A percentile compares a stretch with the other conserved stretches of the same genome.
Conservation (phyloP, 2,797 vertebrate genomes). For the Anisognathus igniventris region DNA sequence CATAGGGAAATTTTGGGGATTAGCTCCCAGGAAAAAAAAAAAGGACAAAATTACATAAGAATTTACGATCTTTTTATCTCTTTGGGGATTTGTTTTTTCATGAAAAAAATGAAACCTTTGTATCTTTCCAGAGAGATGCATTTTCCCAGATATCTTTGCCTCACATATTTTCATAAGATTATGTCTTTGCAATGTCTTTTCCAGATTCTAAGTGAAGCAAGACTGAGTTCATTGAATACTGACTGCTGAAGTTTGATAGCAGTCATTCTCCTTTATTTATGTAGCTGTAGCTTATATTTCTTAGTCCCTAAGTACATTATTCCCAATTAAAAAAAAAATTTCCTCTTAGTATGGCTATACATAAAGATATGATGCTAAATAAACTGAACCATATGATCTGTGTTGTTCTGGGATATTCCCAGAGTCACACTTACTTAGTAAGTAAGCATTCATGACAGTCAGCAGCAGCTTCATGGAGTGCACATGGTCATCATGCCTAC, state of each 20-base stretch:
- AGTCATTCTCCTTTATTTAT: background rate
- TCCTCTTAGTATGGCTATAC: background rate
- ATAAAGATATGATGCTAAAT: background rate
- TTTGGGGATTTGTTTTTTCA: background rate
- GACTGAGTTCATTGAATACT: background rate
- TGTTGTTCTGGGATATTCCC: background rate
- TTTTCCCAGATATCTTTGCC: conserved; percentile 24
- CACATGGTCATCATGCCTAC: background rate
- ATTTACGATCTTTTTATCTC: background rate
- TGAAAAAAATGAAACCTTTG: background rate
- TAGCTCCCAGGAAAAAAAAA: background rate
- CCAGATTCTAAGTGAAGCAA: background rate
- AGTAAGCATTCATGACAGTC: background rate
- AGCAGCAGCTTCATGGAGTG: background rate
- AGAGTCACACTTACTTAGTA: background rate
- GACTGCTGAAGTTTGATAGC: background rate
- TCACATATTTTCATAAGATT: background rate
- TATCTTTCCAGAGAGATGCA: background rate
- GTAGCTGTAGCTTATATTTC: background rate
- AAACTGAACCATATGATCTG: background rate
- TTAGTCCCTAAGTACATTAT: background rate
- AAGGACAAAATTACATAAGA: background rate
- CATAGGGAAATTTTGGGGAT: background rate
- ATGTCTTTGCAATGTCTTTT: conserved; percentile 21
- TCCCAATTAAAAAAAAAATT: background rate